Conservation (phyloP, 1,140 invertebrate genomes). For the Pantala flavescens region DNA sequence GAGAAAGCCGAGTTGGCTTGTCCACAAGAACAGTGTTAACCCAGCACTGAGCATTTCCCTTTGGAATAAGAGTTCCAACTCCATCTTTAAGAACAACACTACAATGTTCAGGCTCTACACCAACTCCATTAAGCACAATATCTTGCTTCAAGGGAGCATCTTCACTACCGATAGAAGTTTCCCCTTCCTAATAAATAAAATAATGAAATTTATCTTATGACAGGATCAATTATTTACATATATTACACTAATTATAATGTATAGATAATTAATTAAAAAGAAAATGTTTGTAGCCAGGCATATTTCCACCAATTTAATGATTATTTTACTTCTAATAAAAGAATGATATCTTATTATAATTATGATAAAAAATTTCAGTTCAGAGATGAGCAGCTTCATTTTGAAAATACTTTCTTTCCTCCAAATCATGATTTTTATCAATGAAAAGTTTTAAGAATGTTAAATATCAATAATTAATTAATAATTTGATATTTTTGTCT, state of each 20-base stretch:
- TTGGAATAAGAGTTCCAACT: slow-evolving; percentile 63
- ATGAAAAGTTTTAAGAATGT: too few species aligned
- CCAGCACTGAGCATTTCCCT: slow-evolving; percentile 61
- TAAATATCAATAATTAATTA: too few species aligned
- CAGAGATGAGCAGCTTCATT: too few species aligned
- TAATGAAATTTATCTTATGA: not conserved
- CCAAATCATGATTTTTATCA: too few species aligned
- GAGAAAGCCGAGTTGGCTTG: slow-evolving; percentile 59
- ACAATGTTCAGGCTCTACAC: slow-evolving; percentile 76
- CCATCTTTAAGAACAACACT: slow-evolving; percentile 61
- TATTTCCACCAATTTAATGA: too few species aligned
- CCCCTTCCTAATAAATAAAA: slow-evolving; percentile 33
- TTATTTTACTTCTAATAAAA: too few species aligned
- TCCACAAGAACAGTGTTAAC: slow-evolving; percentile 70
- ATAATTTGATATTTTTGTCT: too few species aligned
- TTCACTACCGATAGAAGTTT: slow-evolving; percentile 50
- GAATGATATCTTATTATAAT: too few species aligned
- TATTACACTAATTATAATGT: slow-evolving; percentile 48
- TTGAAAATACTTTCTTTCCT: too few species aligned
- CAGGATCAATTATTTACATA: not conserved
- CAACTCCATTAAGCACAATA: slow-evolving; percentile 65
- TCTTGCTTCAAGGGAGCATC: slow-evolving; percentile 55
- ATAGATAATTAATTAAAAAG: too few species aligned
- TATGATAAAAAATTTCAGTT: too few species aligned
- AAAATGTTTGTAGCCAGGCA: too few species aligned